Evolutionary conservation across 2,113 vertebrate species (phyloP).

Genomic region (Channa maculata): DNA sequence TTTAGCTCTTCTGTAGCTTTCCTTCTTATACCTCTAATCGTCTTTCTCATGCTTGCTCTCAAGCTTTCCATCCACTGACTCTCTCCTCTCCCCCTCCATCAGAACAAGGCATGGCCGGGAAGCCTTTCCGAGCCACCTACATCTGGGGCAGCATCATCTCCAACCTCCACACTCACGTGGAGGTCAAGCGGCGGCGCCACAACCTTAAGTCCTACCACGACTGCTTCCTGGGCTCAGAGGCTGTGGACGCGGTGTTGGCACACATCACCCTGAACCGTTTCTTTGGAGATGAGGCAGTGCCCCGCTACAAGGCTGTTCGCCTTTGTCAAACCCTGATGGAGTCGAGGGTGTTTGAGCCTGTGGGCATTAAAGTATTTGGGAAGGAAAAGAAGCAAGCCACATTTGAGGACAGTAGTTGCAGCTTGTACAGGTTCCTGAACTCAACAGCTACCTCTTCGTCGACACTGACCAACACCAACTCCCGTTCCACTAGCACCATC

Average conservation of each 20-base stretch:
- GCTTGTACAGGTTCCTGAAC: constrained; percentile 92
- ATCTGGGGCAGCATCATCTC: constrained; percentile 97
- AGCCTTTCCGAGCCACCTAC: constrained; percentile 93
- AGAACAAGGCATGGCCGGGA: constrained; percentile 90
- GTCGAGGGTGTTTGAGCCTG: constrained; percentile 93
- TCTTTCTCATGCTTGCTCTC: background rate
- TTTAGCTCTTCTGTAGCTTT: too few species aligned
- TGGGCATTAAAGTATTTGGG: constrained; percentile 90
- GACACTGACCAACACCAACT: constrained; percentile 43
- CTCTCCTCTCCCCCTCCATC: constrained; percentile 15
- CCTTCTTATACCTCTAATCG: background rate
- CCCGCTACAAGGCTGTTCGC: constrained; percentile 92
- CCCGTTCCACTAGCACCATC: constrained; percentile 64
- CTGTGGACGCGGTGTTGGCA: constrained; percentile 92
- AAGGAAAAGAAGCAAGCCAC: constrained; percentile 89
- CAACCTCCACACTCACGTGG: constrained; percentile 90
- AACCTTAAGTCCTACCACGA: constrained; percentile 91
- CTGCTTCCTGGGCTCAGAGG: constrained; percentile 96
- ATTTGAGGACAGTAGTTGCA: constrained; percentile 95
- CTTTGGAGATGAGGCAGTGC: constrained; percentile 92
- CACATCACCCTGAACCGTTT: constrained; percentile 93
- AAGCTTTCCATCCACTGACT: background rate
- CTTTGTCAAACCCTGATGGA: constrained; percentile 97
- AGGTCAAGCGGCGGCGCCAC: constrained; percentile 93
- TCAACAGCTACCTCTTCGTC: constrained; percentile 15